phyloP scores from a whole-genome alignment of 2,888 invertebrate species.

The Drosophila macrospina region DNA sequence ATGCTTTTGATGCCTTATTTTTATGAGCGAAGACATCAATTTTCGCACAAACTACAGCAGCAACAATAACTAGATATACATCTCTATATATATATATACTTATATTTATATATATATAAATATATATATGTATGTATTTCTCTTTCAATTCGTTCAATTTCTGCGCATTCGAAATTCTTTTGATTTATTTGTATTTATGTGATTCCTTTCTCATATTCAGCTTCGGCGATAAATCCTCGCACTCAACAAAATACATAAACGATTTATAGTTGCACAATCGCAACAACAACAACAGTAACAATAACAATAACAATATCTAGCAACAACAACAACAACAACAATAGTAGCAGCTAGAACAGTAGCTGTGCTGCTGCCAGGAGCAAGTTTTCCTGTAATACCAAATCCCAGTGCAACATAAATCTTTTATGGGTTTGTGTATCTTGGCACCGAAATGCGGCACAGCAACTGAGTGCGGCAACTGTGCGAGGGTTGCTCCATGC shows the following conservation, averaged over 20 bases:
- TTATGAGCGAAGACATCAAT: conserved; percentile 79
- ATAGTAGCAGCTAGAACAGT: conserved; percentile 32
- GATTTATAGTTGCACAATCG: conserved; percentile 78
- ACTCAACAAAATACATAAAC: conserved; percentile 81
- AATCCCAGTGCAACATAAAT: conserved; percentile 71
- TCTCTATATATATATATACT: conserved; percentile 3
- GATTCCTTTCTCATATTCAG: conserved; percentile 75
- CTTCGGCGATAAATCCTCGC: conserved; percentile 76
- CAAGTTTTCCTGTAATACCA: conserved; percentile 57
- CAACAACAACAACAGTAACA: conserved; percentile 54
- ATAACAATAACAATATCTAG: conserved; percentile 36
- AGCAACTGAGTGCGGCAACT: conserved; percentile 14
- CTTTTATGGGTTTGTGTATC: conserved; percentile 53
- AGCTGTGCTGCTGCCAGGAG: conserved; percentile 31
- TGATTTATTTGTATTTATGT: conserved; percentile 79
- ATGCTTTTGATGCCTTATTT: conserved; percentile 75
- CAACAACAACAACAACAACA: conserved; percentile 19
- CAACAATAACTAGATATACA: conserved; percentile 19
- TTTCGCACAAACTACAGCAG: conserved; percentile 63
- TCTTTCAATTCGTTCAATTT: conserved; percentile 58
- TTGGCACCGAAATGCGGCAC: conserved; percentile 46
- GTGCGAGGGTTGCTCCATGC: conserved; percentile 38
- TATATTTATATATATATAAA: conserved; percentile 1
- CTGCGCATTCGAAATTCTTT: conserved; percentile 75
- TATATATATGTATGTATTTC: conserved; percentile 43